These are phyloP conservation scores for Perdix hodgsoniae DNA, from an alignment of 2,797 vertebrate species.

Conservation along the genomic window DNA sequence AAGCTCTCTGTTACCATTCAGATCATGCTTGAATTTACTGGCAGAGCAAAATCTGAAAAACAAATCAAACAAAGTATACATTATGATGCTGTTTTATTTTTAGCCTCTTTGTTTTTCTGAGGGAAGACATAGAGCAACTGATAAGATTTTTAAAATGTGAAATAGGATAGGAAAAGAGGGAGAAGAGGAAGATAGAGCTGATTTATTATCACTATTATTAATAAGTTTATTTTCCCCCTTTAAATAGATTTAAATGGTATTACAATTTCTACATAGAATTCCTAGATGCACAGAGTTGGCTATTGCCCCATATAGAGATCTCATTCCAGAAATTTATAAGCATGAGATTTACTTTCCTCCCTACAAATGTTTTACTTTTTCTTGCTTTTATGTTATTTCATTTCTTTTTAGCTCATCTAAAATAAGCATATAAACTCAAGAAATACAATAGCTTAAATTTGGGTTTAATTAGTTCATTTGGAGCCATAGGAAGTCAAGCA, in stretches of 20 bases:
- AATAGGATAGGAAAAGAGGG: background rate
- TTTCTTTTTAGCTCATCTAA: background rate
- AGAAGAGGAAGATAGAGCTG: background rate
- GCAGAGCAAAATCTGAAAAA: conserved; percentile 68
- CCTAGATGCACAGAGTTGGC: background rate
- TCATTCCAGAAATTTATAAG: background rate
- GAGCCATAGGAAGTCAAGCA: background rate
- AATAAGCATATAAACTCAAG: background rate
- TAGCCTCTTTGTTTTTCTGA: background rate
- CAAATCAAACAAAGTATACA: conserved; percentile 27
- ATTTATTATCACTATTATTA: background rate
- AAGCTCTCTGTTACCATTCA: conserved; percentile 77
- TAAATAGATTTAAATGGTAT: background rate
- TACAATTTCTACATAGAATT: background rate
- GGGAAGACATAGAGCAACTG: background rate
- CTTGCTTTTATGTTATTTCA: background rate
- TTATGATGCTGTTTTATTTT: background rate
- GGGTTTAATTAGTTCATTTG: background rate
- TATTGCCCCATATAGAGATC: background rate
- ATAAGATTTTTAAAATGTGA: background rate
- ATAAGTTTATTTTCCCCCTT: background rate
- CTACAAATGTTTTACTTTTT: background rate
- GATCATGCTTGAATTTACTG: conserved; percentile 75
- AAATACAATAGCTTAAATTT: background rate
- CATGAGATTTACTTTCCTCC: background rate